A percentile compares a stretch with the other conserved stretches of the same genome.
These are phyloP conservation scores for Apodemia duryi DNA, from an alignment of 2,888 invertebrate species.

Conservation along the genomic window DNA sequence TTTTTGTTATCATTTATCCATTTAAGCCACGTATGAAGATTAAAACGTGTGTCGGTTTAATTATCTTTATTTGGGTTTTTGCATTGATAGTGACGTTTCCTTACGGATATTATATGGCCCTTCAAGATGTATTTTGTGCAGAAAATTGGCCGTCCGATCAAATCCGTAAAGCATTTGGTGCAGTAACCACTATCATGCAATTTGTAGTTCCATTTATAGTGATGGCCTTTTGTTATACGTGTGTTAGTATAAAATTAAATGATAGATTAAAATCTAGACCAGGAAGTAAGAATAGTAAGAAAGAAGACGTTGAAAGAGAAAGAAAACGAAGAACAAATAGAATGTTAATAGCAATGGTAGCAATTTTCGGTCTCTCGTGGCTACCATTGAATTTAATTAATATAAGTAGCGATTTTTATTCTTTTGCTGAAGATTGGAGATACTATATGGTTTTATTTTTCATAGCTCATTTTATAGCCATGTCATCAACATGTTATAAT, in stretches of 20 bases:
- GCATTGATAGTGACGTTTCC: slow-evolving; percentile 90
- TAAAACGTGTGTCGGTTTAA: slow-evolving; percentile 85
- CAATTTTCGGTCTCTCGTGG: slow-evolving; percentile 93
- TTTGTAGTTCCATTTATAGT: slow-evolving; percentile 92
- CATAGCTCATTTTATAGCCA: slow-evolving; percentile 90
- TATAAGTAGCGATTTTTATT: slow-evolving; percentile 84
- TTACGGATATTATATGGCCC: slow-evolving; percentile 88
- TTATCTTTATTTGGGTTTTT: slow-evolving; percentile 89
- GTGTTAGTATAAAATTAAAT: slow-evolving; percentile 87
- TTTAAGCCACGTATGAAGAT: slow-evolving; percentile 90
- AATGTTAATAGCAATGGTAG: slow-evolving; percentile 95
- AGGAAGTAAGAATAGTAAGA: slow-evolving; percentile 84
- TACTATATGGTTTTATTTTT: slow-evolving; percentile 90
- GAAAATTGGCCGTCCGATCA: slow-evolving; percentile 89
- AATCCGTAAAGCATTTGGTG: slow-evolving; percentile 86
- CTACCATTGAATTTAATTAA: slow-evolving; percentile 90
- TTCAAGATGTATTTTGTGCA: slow-evolving; percentile 80
- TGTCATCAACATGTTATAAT: slow-evolving; percentile 97
- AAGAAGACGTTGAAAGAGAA: slow-evolving; percentile 89
- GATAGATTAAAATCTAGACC: slow-evolving; percentile 86
- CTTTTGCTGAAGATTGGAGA: slow-evolving; percentile 81
- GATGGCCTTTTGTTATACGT: slow-evolving; percentile 91
- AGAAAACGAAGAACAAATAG: slow-evolving; percentile 90
- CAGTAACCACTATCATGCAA: slow-evolving; percentile 89
- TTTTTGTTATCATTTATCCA: slow-evolving; percentile 93